Conservation (phyloP, 2,113 vertebrate species). For the Pavo muticus region DNA sequence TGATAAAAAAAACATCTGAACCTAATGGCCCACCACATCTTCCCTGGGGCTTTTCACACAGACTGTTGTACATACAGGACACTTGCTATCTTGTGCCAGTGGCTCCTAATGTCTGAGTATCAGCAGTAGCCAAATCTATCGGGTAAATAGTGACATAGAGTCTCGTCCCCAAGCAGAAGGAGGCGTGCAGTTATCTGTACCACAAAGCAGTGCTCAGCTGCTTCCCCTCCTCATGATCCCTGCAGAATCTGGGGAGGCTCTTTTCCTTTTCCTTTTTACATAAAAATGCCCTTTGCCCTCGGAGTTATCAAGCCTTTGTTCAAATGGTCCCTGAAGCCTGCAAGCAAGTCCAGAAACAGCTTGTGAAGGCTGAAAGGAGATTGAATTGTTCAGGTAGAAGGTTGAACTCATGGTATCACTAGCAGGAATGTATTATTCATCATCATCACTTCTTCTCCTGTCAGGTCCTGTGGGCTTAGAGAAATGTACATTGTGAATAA, state of each 20-base stretch:
- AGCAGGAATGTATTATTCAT: constrained; percentile 56
- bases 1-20: background rate
- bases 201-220: background rate
- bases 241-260: background rate
- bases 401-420: constrained; percentile 23
- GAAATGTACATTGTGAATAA: constrained; percentile 55
- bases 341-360: background rate
- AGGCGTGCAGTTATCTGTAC: background rate
- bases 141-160: background rate
- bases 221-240: background rate
- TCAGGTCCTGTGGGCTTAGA: constrained; percentile 7
- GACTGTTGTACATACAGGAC: background rate
- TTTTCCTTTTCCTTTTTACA: background rate
- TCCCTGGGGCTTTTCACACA: background rate
- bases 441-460: constrained; percentile 16
- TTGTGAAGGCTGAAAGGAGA: constrained; percentile 4
- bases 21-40: background rate
- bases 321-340: constrained; percentile 8
- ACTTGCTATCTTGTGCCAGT: background rate
- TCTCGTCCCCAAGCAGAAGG: background rate
- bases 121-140: background rate
- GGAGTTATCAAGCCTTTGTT: background rate
- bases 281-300: background rate
- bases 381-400: background rate
- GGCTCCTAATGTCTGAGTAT: background rate